These are phyloP conservation scores for Tetragonisca angustula DNA, from an alignment of 2,888 invertebrate genomes.

Conservation along the genomic window DNA sequence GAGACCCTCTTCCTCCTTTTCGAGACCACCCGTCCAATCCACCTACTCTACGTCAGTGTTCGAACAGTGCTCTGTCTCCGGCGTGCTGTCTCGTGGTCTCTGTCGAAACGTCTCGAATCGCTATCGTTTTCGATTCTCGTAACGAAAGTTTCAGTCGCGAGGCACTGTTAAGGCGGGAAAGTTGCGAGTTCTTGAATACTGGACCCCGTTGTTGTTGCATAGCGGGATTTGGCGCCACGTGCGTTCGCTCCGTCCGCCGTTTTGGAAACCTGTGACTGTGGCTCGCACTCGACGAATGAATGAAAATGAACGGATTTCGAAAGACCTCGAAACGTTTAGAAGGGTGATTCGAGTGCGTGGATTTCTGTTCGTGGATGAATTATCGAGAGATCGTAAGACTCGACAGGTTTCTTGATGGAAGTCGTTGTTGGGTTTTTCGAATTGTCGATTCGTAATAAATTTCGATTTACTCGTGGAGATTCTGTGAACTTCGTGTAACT, in stretches of 20 bases:
- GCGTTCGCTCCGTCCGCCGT: no score
- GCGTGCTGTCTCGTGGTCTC: constrained; percentile 34
- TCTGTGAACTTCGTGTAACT: neutral
- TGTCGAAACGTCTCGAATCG: constrained; percentile 45
- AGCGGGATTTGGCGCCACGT: neutral
- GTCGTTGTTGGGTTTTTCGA: no score
- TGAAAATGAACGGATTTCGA: neutral
- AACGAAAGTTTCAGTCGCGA: neutral
- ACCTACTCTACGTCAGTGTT: constrained; percentile 71
- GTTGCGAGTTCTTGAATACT: neutral
- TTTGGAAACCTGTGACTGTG: no score
- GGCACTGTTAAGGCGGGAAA: neutral
- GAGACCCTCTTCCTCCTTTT: constrained; percentile 71
- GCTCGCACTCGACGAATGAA: neutral
- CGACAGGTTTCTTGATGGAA: no score
- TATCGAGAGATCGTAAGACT: no score
- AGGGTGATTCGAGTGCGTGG: no score
- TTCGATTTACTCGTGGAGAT: accelerated
- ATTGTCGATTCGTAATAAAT: no score
- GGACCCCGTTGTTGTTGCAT: neutral
- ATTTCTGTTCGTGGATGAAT: no score
- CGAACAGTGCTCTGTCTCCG: constrained; percentile 64
- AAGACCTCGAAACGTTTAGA: neutral
- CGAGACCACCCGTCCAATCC: constrained; percentile 61
- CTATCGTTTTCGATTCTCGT: neutral